Evolutionary conservation across 2,113 vertebrate species (phyloP), one percentile per base, ranked within the genome.

Genomic region (Stercorarius parasiticus): DNA sequence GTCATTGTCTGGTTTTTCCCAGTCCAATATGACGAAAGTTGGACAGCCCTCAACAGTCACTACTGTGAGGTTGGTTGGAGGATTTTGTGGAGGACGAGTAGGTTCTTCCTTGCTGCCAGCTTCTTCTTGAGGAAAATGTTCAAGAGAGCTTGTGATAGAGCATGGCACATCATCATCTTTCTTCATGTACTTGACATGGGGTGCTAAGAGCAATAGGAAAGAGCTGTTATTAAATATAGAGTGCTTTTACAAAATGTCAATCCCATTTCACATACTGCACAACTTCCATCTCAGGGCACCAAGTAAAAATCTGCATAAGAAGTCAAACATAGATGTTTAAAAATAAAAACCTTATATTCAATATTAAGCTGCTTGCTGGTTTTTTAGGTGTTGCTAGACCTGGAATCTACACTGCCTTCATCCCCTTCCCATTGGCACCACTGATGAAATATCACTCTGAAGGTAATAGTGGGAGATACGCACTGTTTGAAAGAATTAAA

Each of bases 11-110:
- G 98, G 96, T 86, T 99, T 99, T 64, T 99, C 97, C 99, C 99
- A 99, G 95, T 99, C 99, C 50, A 99, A 56, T 94, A 99, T 99
- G 96, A 99, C 98, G 5, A 99, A 99, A 11, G 99, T 99, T 4
- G 99, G 98, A 85, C 99, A 99, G 23, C 99, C 99, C 86, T 99
- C 99, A 81, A 99, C 99, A 2, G 99, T 99, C 64, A 99, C 98
- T 95, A 99, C 99, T 0, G 99, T 99, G 95, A 99, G 97, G 88
- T 99, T 99, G 77, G 99, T 98, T 30, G 99, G 99, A 49, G 99
- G 98, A 40, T 98, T 96, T 58, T 98, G 98, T 1, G 99, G 99
- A 66, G 99, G 98, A 59, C 88, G 98, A 21, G 98, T 98, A 80
- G 98, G 98, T 27, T 99, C 99, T 85, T 98, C 97, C 65, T 98